Evolutionary conservation across 92 coral and sea anemone genomes (phyloP).

Genomic region (Metridium senile): DNA sequence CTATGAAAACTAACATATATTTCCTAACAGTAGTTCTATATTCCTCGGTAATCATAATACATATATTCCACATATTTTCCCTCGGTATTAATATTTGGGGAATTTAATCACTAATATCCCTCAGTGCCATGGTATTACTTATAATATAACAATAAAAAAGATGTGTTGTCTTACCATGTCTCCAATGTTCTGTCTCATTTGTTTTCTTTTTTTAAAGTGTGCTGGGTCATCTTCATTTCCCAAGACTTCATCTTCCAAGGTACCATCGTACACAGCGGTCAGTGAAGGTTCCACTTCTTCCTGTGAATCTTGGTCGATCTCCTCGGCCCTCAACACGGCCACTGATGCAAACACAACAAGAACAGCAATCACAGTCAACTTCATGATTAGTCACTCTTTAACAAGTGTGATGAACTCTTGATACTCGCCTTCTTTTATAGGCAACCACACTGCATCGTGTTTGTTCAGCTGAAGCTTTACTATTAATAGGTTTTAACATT

Average conservation of each 20-base stretch:
- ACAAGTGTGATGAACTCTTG: too few relatives aligned
- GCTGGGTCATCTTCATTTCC: slow-evolving; percentile 36
- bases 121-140: too few relatives aligned
- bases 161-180: slow-evolving; percentile 19
- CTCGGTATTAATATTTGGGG: too few relatives aligned
- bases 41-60: too few relatives aligned
- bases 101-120: too few relatives aligned
- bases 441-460: background rate
- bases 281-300: slow-evolving; percentile 21
- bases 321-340: slow-evolving; percentile 50
- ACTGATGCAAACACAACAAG: slow-evolving; percentile 45
- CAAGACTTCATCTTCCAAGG: slow-evolving; percentile 39
- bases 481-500: background rate
- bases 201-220: background rate
- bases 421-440: too few relatives aligned
- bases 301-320: slow-evolving; percentile 2
- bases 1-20: too few relatives aligned
- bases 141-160: too few relatives aligned
- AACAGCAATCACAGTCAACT: slow-evolving; percentile 41
- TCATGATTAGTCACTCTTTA: slow-evolving; percentile 48
- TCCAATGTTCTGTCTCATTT: background rate
- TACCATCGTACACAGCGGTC: slow-evolving; percentile 26
- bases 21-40: too few relatives aligned
- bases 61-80: too few relatives aligned
- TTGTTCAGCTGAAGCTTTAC: background rate